Evolutionary conservation across 2,113 vertebrate species (phyloP), one percentile per base, ranked within the genome.

Genomic region (Baryphthengus martii): DNA sequence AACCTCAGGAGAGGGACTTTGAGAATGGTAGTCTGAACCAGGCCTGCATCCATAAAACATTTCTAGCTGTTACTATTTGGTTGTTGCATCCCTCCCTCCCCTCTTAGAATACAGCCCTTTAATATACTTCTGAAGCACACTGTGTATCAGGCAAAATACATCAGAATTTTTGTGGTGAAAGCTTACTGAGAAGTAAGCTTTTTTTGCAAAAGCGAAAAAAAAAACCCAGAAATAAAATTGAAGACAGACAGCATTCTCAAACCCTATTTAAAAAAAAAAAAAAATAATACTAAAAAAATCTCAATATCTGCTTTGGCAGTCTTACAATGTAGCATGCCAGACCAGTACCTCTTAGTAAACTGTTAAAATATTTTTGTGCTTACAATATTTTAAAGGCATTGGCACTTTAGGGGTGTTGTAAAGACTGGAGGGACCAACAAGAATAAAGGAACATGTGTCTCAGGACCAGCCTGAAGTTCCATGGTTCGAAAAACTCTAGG

Each of bases 271-370:
- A 53, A 70, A 81, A 35, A 66, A 50, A 53, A 49, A 7, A 53
- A 71, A 20, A 25, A 61, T 24, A 55, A 55, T 13, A 50, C 24
- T 8, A 14, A 52, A 52, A 28, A 47, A 55, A 14, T 75, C 61
- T 87, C 66, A 77, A 31, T 23, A 73, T 93, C 91, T 94, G 16
- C 29, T 91, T 95, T 93, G 74, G 85, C 93, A 91, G 33, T 58
- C 31, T 33, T 58, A 70, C 45, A 70, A 16, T 4, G 3, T 18
- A 89, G 18, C 35, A 50, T 70, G 55, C 56, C 84, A 95, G 62
- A 89, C n/a, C n/a, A 82, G 50, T 70, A 89, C 62, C 67, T 94
- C 67, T 58, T 50, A 88, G 45, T 74, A 93, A 85, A 50, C 56
- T 53, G 33, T 49, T 89, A 76, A 89, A 95, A 85, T 76, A 75